Evolutionary conservation across 2,888 invertebrate genomes (phyloP).

Genomic region (Macaria liturata): DNA sequence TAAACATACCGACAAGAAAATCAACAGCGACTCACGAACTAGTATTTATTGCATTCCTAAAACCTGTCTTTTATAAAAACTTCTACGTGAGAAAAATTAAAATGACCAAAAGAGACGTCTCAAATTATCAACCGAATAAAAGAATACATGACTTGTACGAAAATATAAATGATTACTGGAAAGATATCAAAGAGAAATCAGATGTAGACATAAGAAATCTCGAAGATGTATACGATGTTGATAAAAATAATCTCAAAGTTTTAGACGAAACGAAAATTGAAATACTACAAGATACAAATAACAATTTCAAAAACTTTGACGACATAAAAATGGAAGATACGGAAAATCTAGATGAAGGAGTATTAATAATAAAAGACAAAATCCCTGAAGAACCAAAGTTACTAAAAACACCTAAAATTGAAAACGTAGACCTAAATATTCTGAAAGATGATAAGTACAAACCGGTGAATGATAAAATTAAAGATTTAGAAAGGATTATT

Average conservation of each 20-base stretch:
- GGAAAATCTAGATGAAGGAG: too few relatives aligned
- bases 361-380: neutral
- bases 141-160: conserved; percentile 15
- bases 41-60: conserved; percentile 85
- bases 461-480: conserved; percentile 33
- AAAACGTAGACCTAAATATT: conserved; percentile 31
- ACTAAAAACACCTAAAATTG: conserved; percentile 14
- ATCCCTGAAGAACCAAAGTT: conserved; percentile 32
- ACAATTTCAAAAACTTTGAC: too few relatives aligned
- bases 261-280: too few relatives aligned
- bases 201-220: conserved; percentile 44
- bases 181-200: conserved; percentile 27
- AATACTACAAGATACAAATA: too few relatives aligned
- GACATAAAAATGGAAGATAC: too few relatives aligned
- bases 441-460: conserved; percentile 40
- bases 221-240: conserved; percentile 24
- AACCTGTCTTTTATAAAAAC: conserved; percentile 87
- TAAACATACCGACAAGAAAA: conserved; percentile 82
- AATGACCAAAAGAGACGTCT: conserved; percentile 40
- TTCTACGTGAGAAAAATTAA: conserved; percentile 74
- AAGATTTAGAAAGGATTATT: conserved; percentile 43
- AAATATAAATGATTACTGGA: conserved; percentile 37
- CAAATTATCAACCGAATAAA: conserved; percentile 15
- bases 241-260: conserved; percentile 1
- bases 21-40: conserved; percentile 87